Conservation (phyloP, 2,888 invertebrate genomes). For the Ormyrus pomaceus region DNA sequence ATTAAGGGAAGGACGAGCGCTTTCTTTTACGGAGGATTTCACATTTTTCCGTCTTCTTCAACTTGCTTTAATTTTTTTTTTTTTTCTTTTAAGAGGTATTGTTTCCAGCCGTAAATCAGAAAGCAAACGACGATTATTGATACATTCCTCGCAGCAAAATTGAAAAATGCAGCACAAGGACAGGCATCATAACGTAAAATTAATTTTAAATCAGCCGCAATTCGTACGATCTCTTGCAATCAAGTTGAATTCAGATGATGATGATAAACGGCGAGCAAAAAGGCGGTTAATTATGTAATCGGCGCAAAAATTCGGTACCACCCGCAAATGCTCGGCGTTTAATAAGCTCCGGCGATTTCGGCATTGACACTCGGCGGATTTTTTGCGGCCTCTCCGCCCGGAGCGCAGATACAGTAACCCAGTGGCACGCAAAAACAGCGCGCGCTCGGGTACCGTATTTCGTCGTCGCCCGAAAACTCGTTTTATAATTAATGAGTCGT, state of each 20-base stretch:
- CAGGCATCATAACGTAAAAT: too few species aligned
- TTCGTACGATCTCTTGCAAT: neutral
- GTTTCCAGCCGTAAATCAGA: too few species aligned
- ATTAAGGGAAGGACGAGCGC: conserved; percentile 7
- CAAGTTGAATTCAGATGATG: too few species aligned
- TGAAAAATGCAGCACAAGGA: too few species aligned
- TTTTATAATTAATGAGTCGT: conserved; percentile 28
- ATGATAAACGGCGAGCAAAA: too few species aligned
- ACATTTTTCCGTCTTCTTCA: neutral
- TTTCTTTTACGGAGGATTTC: neutral
- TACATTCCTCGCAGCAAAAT: too few species aligned
- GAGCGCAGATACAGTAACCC: conserved; percentile 18
- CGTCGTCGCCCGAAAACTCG: conserved; percentile 35
- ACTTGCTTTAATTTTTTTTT: too few species aligned
- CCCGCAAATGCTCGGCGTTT: neutral
- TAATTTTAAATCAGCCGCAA: too few species aligned
- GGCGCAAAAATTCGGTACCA: too few species aligned
- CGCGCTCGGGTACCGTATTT: conserved; percentile 17
- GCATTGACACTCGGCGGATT: conserved; percentile 8
- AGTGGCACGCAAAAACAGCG: conserved; percentile 29
- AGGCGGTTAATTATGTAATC: too few species aligned
- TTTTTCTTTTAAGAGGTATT: neutral
- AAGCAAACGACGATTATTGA: too few species aligned
- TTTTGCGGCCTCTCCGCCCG: neutral
- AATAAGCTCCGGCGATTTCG: neutral